Evolutionary conservation across 2,888 invertebrate genomes (phyloP).

Genomic region (Microdon myrmicae): DNA sequence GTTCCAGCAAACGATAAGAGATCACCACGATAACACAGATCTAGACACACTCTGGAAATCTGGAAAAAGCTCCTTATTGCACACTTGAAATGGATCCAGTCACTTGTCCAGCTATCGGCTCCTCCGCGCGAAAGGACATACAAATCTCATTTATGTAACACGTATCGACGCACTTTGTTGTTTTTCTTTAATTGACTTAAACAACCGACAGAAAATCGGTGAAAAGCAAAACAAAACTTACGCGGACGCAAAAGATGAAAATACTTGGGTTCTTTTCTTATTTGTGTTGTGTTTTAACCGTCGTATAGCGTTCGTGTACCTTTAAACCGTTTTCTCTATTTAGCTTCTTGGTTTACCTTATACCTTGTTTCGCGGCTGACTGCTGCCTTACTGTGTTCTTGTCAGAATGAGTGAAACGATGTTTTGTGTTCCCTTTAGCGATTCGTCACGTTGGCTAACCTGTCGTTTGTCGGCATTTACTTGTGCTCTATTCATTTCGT

Average conservation of each 20-base stretch:
- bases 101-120: no score
- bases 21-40: conserved; percentile 26
- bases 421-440: conserved; percentile 21
- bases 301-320: conserved; percentile 44
- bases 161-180: conserved; percentile 7
- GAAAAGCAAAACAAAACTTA: conserved; percentile 28
- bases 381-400: conserved; percentile 23
- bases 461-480: conserved; percentile 48
- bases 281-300: no score
- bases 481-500: conserved; percentile 15
- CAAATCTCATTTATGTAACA: conserved; percentile 33
- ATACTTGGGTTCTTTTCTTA: conserved; percentile 30
- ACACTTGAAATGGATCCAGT: no score
- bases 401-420: conserved; percentile 27
- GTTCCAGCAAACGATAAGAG: conserved; percentile 14
- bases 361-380: conserved; percentile 34
- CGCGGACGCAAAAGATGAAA: conserved; percentile 15
- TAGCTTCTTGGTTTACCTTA: conserved; percentile 23
- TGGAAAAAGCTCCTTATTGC: no score
- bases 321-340: conserved; percentile 23
- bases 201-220: conserved; percentile 11
- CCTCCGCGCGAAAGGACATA: conserved; percentile 19
- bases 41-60: no score
- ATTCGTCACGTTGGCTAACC: conserved; percentile 40
- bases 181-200: conserved; percentile 7